Conservation (phyloP, 2,888 invertebrate species). For the Hydraecia micacea region DNA sequence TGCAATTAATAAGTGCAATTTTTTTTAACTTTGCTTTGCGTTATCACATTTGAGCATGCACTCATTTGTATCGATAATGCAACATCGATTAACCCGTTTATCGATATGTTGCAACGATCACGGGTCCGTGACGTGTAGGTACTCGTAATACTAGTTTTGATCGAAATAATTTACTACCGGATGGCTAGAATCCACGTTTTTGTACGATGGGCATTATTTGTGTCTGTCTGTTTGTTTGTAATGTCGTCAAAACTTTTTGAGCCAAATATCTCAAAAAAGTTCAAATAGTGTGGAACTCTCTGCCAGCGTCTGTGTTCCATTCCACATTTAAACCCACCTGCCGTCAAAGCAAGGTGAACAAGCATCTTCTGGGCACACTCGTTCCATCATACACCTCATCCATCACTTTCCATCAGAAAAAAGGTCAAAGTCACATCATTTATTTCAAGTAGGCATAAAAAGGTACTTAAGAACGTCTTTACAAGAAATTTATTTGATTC, state of each 20-base stretch:
- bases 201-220: neutral
- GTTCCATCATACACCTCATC: too few relatives aligned
- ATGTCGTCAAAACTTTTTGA: neutral
- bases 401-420: neutral
- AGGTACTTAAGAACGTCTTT: neutral
- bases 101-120: neutral
- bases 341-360: neutral
- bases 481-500: neutral
- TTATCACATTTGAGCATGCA: neutral
- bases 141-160: neutral
- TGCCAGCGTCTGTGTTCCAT: neutral
- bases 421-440: neutral
- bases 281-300: neutral
- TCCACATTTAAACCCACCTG: neutral
- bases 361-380: too few relatives aligned
- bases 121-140: neutral
- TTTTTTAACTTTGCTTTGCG: too few relatives aligned
- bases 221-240: neutral
- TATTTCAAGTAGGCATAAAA: neutral
- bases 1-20: neutral
- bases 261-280: neutral
- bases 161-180: neutral
- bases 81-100: conserved; percentile 1
- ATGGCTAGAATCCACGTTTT: neutral
- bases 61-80: neutral